phyloP scores from a whole-genome alignment of 2,113 vertebrate genomes.

The Vombatus ursinus region DNA sequence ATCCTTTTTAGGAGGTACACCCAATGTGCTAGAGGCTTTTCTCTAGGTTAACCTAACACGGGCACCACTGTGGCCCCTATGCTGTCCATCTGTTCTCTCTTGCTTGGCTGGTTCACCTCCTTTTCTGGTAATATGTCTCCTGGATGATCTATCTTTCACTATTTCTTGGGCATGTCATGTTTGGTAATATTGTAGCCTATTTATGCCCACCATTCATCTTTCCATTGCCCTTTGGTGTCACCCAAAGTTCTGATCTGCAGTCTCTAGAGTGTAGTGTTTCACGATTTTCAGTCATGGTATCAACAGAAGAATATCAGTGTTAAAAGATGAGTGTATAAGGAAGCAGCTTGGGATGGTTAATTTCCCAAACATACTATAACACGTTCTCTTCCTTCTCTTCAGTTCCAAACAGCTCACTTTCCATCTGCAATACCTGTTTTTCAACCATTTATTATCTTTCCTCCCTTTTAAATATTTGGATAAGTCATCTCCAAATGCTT shows the following conservation, averaged over 20 bases:
- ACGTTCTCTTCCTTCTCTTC: neutral
- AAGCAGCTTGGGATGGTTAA: neutral
- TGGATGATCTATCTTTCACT: neutral
- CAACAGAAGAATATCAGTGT: neutral
- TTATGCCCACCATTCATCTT: neutral
- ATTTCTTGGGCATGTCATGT: neutral
- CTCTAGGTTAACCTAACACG: neutral
- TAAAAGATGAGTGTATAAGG: neutral
- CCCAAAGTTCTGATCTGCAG: neutral
- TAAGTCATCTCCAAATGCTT: neutral
- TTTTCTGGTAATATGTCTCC: neutral
- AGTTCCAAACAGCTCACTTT: neutral
- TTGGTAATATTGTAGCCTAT: neutral
- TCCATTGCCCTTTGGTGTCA: neutral
- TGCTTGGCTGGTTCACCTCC: neutral
- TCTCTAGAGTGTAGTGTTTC: neutral
- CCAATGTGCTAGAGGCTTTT: neutral
- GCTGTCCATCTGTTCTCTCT: neutral
- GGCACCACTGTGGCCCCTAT: neutral
- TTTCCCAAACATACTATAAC: neutral
- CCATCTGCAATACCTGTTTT: neutral
- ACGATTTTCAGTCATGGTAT: neutral
- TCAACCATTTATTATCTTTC: neutral
- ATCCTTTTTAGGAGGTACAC: neutral
- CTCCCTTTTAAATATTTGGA: neutral